A percentile compares a stretch with the other conserved stretches of the same genome.
These are phyloP conservation scores for Drosophila neocordata DNA, from an alignment of 1,140 invertebrate species.

Conservation along the genomic window DNA sequence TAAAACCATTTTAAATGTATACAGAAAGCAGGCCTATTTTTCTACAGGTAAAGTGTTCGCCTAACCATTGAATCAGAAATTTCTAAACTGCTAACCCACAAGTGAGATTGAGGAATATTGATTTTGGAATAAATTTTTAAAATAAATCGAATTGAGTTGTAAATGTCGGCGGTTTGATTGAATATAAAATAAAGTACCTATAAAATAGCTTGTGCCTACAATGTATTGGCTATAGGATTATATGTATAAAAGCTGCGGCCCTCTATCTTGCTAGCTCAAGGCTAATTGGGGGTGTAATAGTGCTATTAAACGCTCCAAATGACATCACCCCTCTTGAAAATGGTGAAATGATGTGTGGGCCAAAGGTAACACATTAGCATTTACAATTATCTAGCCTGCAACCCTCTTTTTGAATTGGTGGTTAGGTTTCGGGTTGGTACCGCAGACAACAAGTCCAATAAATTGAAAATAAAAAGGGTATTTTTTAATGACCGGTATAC, in stretches of 20 bases:
- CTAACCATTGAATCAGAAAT: constrained; percentile 8
- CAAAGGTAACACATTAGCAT: constrained; percentile 72
- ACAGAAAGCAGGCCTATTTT: neutral
- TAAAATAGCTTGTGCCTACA: neutral
- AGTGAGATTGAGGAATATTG: constrained; percentile 22
- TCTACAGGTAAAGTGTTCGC: constrained; percentile 1
- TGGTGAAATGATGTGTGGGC: constrained; percentile 48
- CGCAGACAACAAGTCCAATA: constrained; percentile 26
- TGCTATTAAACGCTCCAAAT: constrained; percentile 55
- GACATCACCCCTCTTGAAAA: constrained; percentile 41
- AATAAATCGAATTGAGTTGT: constrained; percentile 36
- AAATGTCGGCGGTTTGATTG: constrained; percentile 34
- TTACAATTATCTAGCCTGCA: constrained; percentile 45
- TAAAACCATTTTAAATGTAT: no score
- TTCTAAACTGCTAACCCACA: neutral
- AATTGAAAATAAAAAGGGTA: constrained; percentile 55
- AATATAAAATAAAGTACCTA: constrained; percentile 32
- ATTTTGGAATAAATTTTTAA: constrained; percentile 26
- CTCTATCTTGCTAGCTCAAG: constrained; percentile 22
- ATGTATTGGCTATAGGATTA: constrained; percentile 1
- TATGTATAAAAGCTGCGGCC: neutral
- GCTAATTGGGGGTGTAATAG: constrained; percentile 77
- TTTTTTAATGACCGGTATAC: constrained; percentile 67
- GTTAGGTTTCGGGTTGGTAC: constrained; percentile 20
- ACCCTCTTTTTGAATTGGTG: constrained; percentile 42